Conservation (phyloP, 2,888 invertebrate genomes). For the Ennomos erosarius region DNA sequence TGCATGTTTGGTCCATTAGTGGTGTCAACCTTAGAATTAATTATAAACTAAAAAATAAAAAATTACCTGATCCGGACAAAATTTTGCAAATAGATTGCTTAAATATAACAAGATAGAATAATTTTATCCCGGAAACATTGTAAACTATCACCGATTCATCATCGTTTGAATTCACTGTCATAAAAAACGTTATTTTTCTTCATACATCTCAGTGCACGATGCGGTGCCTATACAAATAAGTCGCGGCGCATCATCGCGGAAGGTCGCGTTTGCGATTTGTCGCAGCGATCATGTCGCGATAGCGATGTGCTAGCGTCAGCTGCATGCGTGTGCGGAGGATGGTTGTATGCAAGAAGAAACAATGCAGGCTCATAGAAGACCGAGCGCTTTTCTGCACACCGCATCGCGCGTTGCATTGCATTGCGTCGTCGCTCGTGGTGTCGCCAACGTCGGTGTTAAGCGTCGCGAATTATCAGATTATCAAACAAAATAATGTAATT, state of each 20-base stretch:
- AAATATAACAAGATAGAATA: no score
- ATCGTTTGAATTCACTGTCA: no score
- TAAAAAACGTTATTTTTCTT: conserved; percentile 6
- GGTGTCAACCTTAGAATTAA: not conserved
- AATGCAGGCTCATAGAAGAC: not conserved
- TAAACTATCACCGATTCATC: not conserved
- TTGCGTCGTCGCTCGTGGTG: no score
- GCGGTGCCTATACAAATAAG: conserved; percentile 56
- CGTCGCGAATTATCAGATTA: no score
- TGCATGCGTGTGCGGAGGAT: conserved; percentile 43
- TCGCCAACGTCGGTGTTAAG: no score
- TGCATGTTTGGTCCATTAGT: conserved; percentile 49
- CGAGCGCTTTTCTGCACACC: no score
- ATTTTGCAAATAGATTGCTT: no score
- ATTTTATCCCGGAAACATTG: no score
- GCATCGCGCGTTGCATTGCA: no score
- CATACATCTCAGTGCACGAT: conserved; percentile 44
- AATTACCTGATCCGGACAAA: no score
- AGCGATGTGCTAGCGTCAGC: conserved; percentile 56
- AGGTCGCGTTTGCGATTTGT: conserved; percentile 66
- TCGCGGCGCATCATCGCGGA: conserved; percentile 58
- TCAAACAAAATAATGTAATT: no score
- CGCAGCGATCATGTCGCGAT: conserved; percentile 65
- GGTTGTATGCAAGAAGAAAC: conserved; percentile 35
- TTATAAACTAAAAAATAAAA: no score